Evolutionary conservation across 30 jellyfish, hydroid and myxozoan genomes (phyloP).

Genomic region (Mastigias papua): DNA sequence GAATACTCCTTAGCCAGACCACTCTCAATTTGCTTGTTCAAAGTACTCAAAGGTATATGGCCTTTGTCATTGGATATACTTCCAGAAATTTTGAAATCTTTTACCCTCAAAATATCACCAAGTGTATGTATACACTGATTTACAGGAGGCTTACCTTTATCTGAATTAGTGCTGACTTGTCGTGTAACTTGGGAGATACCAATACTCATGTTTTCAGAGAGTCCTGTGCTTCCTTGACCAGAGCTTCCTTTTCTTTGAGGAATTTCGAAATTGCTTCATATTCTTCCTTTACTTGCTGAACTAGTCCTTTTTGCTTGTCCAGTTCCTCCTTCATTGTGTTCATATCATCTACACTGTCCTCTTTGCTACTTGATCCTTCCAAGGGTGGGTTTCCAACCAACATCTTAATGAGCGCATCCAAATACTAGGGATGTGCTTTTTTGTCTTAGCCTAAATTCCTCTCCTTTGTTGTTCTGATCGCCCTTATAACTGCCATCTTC

Average conservation of each 20-base stretch:
- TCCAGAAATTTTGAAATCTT: constrained; percentile 41
- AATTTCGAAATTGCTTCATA: background rate
- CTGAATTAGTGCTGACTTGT: constrained; percentile 6
- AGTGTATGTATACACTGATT: constrained; percentile 49
- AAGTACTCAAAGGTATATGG: constrained; percentile 40
- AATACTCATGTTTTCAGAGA: constrained; percentile 17
- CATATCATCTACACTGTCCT: constrained; percentile 11
- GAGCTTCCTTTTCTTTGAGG: background rate
- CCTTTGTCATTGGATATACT: constrained; percentile 52
- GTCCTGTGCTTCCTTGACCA: constrained; percentile 38
- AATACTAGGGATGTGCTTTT: background rate
- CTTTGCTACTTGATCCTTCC: constrained; percentile 27
- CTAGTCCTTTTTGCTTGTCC: background rate
- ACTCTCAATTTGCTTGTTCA: background rate
- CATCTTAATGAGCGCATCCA: background rate
- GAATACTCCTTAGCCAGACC: background rate
- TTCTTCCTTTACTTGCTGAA: background rate
- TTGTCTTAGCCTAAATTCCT: background rate
- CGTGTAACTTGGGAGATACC: constrained; percentile 21
- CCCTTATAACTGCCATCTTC: background rate
- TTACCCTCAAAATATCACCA: constrained; percentile 61
- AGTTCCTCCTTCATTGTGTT: background rate
- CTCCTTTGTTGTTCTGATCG: background rate
- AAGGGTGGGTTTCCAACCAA: background rate
- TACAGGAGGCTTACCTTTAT: constrained; percentile 8